Conservation (phyloP, 2,888 invertebrate genomes). For the Drosophila bunnanda region DNA sequence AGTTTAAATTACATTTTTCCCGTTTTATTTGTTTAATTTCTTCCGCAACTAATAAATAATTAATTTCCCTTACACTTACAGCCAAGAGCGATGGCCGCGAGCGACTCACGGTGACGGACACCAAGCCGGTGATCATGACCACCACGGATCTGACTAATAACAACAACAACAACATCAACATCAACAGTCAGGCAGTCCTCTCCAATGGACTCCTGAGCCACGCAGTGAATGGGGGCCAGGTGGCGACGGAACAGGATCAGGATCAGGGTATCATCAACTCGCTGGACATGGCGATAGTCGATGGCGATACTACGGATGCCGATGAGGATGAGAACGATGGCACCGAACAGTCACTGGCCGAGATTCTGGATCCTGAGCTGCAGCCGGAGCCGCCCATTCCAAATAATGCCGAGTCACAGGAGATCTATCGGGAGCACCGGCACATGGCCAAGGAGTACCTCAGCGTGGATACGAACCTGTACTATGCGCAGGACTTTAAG, state of each 20-base stretch:
- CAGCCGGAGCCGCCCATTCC: constrained; percentile 93
- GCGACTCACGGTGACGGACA: constrained; percentile 83
- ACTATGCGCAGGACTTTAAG: constrained; percentile 91
- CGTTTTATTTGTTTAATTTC: no score
- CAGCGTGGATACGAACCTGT: constrained; percentile 94
- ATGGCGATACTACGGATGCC: constrained; percentile 19
- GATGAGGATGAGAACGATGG: constrained; percentile 64
- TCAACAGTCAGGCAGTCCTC: constrained; percentile 9
- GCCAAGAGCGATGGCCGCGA: constrained; percentile 85
- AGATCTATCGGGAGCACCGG: constrained; percentile 95
- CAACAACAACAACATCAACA: constrained; percentile 44
- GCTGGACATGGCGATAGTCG: constrained; percentile 67
- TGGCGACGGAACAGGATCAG: constrained; percentile 18
- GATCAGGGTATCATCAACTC: constrained; percentile 12
- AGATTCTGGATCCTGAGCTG: constrained; percentile 92
- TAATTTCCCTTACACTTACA: constrained; percentile 38
- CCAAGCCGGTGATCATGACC: constrained; percentile 80
- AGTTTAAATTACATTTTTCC: not conserved
- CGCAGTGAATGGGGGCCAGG: constrained; percentile 18
- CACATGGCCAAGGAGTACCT: constrained; percentile 94
- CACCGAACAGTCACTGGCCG: constrained; percentile 86
- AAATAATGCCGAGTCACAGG: constrained; percentile 90
- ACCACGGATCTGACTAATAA: constrained; percentile 53
- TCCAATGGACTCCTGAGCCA: constrained; percentile 56
- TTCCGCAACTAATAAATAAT: not conserved